Base-by-base conservation (phyloP, 2,888 invertebrate species). In the Hypolimnas misippus region DNA sequence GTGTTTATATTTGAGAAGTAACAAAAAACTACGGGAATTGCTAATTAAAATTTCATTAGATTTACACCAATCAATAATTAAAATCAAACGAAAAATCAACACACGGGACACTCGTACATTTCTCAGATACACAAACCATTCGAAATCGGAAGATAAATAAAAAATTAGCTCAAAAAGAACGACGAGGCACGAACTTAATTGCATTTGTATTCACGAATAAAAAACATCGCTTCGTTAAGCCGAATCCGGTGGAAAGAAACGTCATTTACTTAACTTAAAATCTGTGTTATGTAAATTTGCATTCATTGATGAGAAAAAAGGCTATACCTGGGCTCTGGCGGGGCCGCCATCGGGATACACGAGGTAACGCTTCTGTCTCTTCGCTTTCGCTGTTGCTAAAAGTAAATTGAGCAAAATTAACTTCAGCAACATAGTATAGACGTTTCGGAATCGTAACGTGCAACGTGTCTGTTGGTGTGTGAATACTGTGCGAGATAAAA, bases 291-390 rank as follows among this genome's bases (percentile, higher is more conserved):
- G 62, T 82, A 84, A 84, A 87, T 86, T 84, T 83, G 72, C 78
- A 79, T 76, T 57, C 57, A 76, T 76, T 74, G 73, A 75, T 75
- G 75, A 70, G 63, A 70, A 56, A 58, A 65, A 63, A 68, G 44
- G 67, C 69, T 70, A 72, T 90, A 94, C 94, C 92, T 94, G 93
- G 49, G 94, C 87, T 84, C 94, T 87, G 55, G 93, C 93, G 1
- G 92, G 92, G 4, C 93, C 90, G 46, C 93, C 94, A 68, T 93
- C 90, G 7, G 93, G 93, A 76, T 93, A 94, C n/a, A 94, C 87
- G 55, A 94, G 85, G 73, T 92, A 93, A 62, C 94, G 83, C 71
- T 86, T 92, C 64, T 93, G 87, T 66, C 94, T 57, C 75, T 70
- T 56, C 63, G 77, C 76, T 60, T 72, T 77, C 12, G 72, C 74